Base-by-base conservation (phyloP, 2,888 invertebrate genomes). In the Synergus gifuensis region DNA sequence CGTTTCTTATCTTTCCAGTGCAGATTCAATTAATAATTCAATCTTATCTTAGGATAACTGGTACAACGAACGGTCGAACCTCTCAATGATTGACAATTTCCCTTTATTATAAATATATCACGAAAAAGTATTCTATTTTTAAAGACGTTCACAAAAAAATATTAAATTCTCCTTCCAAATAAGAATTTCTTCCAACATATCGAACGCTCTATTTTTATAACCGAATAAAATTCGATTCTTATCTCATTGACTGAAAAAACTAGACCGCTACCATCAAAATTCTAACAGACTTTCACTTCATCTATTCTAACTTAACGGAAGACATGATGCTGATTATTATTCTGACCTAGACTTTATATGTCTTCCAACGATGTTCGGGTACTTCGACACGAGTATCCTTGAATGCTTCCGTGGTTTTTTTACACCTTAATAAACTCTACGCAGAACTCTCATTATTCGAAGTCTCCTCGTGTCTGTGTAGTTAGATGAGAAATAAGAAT, bases 281-380 rank as follows among this genome's bases (percentile, higher is more conserved):
- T n/a, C 54, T 54, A 73, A 73, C n/a, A n/a, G 54, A 73, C 54
- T 54, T 73, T 73, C 36, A 73, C 40, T n/a, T n/a, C 12, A 73
- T 58, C 54, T 73, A 36, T 40, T 36, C 28, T 28, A 28, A 28
- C 28, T 28, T 28, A 14, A 18, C 7, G 16, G 16, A 69, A 69
- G 28, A 46, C 18, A 44, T 67, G 22, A 22, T 46, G 18, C 14
- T 44, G 46, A 69, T 69, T 46, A 69, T 46, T 46, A 69, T 69
- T 69, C 28, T 28, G 46, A 49, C 16, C 49, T 36, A 49, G 22
- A 69, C 22, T 69, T 7, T 49, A 60, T 49, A 60, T 60, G 28
- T 69, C 46, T 69, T 49, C n/a, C 14, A 49, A 28, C 2, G 8
- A 44, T n/a, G 14, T 14, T 46, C 11, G 62, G 14, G 62, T 49